A percentile compares a stretch with the other conserved stretches of the same genome.
These are phyloP conservation scores for Drosophila persimilis DNA, from an alignment of 1,140 invertebrate genomes.

Conservation along the genomic window DNA sequence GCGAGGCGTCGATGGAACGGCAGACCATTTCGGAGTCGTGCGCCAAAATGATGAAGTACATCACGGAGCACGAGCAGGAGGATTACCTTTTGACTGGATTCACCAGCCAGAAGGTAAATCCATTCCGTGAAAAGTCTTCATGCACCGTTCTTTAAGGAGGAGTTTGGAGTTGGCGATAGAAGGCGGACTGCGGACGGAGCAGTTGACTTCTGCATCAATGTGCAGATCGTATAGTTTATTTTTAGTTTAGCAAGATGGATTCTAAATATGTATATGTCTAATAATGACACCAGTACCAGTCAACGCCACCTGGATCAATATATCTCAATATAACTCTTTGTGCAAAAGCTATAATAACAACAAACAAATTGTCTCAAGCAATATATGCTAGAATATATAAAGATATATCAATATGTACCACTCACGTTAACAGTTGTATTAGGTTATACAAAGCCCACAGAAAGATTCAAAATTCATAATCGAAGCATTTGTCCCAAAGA, in stretches of 20 bases:
- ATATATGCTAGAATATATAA: constrained; percentile 48
- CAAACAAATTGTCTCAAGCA: constrained; percentile 50
- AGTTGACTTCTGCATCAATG: too few species aligned
- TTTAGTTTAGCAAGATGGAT: constrained; percentile 47
- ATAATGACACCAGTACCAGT: constrained; percentile 52
- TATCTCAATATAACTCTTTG: constrained; percentile 32
- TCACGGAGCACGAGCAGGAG: constrained; percentile 95
- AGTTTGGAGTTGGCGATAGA: too few species aligned
- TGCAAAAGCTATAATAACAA: constrained; percentile 43
- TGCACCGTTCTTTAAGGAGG: constrained; percentile 91
- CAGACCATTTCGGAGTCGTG: constrained; percentile 94
- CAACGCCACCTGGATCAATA: constrained; percentile 56
- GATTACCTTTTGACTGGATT: constrained; percentile 98
- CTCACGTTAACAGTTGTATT: constrained; percentile 20
- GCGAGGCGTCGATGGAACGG: constrained; percentile 95
- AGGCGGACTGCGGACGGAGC: too few species aligned
- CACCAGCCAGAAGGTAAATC: constrained; percentile 97
- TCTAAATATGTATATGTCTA: constrained; percentile 39
- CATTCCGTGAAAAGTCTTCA: constrained; percentile 97
- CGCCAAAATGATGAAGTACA: constrained; percentile 96
- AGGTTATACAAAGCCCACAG: constrained; percentile 23
- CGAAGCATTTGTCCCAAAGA: constrained; percentile 61
- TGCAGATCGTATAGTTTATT: constrained; percentile 29
- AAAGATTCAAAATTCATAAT: constrained; percentile 30
- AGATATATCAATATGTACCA: constrained; percentile 46